Conservation (phyloP, 23 tunicate species). For the Oikopleura vanhoeffeni region DNA sequence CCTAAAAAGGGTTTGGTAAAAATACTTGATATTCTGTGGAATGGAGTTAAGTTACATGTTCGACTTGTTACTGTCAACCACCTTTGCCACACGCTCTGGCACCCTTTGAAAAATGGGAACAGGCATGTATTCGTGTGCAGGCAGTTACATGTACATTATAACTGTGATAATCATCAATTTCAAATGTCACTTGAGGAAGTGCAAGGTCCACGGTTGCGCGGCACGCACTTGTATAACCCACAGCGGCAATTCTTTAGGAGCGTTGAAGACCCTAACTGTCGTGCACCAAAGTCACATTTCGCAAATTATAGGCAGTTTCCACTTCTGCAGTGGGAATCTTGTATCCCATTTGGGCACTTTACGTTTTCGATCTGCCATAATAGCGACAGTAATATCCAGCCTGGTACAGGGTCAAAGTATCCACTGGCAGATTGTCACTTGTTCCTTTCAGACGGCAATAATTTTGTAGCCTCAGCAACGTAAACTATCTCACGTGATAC, state of each 20-base stretch:
- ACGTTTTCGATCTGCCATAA: not conserved
- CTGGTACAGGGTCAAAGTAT: slow-evolving; percentile 36
- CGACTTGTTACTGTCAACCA: too few species aligned
- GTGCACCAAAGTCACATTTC: not conserved
- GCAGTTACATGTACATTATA: not conserved
- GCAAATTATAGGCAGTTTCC: not conserved
- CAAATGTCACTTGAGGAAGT: not conserved
- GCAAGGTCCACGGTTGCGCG: too few species aligned
- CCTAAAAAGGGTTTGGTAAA: too few species aligned
- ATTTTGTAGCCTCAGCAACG: too few species aligned
- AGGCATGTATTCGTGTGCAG: not conserved
- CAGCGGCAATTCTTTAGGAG: slow-evolving; percentile 21
- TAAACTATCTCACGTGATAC: too few species aligned
- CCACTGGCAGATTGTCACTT: not conserved
- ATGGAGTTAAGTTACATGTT: too few species aligned
- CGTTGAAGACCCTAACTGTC: not conserved
- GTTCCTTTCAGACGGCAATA: not conserved
- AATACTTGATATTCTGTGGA: too few species aligned
- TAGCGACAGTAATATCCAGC: slow-evolving; percentile 49
- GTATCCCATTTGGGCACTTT: not conserved
- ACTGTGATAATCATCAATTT: not conserved
- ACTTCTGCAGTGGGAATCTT: not conserved
- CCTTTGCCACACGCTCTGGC: slow-evolving; percentile 73
- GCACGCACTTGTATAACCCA: slow-evolving; percentile 50
- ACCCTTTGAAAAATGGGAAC: slow-evolving; percentile 17